These are phyloP conservation scores for Ochotona curzoniae DNA, from an alignment of 2,113 vertebrate genomes.

Conservation along the genomic window DNA sequence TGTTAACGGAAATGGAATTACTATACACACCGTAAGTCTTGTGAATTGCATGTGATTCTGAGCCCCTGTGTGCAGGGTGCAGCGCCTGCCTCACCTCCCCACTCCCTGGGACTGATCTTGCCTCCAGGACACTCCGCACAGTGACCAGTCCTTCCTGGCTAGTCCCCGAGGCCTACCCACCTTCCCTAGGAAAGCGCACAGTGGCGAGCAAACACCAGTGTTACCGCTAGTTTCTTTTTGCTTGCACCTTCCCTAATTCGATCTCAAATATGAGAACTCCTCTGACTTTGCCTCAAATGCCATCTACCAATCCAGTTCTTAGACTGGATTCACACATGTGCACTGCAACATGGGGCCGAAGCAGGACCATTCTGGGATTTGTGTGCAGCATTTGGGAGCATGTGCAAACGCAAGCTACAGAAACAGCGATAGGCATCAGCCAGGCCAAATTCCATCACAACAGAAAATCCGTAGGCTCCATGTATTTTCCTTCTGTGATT, in stretches of 20 bases:
- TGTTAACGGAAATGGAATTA: not conserved
- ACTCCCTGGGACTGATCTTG: slow-evolving; percentile 55
- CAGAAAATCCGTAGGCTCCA: not conserved
- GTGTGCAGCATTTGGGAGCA: not conserved
- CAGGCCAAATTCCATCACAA: not conserved
- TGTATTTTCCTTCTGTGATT: not conserved
- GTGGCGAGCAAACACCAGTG: slow-evolving; percentile 77
- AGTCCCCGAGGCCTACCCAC: slow-evolving; percentile 74
- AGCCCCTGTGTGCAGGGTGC: not conserved
- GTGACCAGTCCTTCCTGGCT: slow-evolving; percentile 67
- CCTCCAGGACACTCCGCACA: slow-evolving; percentile 71
- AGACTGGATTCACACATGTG: not conserved
- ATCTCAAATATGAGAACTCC: slow-evolving; percentile 78
- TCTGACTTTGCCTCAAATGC: slow-evolving; percentile 78
- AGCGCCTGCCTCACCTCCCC: not conserved
- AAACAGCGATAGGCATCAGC: not conserved
- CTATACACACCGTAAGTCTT: not conserved
- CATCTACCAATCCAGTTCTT: slow-evolving; percentile 14
- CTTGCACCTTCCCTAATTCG: slow-evolving; percentile 74
- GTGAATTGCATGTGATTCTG: not conserved
- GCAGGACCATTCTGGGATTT: not conserved
- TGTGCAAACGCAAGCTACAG: not conserved
- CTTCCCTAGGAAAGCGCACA: slow-evolving; percentile 77
- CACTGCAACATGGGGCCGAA: not conserved
- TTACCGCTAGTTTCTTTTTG: slow-evolving; percentile 71